These are phyloP conservation scores for Paracyclopina nana DNA, from an alignment of 1,140 invertebrate genomes.

Conservation along the genomic window DNA sequence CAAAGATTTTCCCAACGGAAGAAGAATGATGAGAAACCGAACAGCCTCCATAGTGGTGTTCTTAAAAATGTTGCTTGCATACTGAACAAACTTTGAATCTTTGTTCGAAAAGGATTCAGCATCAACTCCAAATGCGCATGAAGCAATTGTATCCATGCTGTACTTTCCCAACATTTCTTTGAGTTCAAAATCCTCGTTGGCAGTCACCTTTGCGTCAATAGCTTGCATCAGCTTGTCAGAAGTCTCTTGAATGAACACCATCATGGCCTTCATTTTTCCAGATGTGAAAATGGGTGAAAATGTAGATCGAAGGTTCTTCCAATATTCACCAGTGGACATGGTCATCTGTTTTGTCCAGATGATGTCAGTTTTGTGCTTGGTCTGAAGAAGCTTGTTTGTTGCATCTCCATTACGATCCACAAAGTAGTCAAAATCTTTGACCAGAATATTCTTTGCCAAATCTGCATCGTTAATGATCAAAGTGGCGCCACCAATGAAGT, in stretches of 20 bases:
- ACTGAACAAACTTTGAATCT: neutral
- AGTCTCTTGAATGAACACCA: neutral
- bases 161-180: conserved; percentile 23
- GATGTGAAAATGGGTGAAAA: conserved; percentile 13
- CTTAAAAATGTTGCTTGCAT: neutral
- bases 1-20: neutral
- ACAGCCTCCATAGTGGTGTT: neutral
- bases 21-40: neutral
- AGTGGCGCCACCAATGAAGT: neutral
- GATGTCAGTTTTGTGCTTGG: neutral
- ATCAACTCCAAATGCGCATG: conserved; percentile 30
- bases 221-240: neutral
- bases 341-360: conserved; percentile 4
- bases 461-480: conserved; percentile 1
- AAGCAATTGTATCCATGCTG: conserved; percentile 32
- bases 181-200: too few relatives aligned
- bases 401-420: conserved; percentile 1
- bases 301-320: conserved; percentile 8
- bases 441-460: neutral
- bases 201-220: neutral
- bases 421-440: conserved; percentile 12
- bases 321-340: neutral
- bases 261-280: conserved; percentile 3
- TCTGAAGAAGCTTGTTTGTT: neutral
- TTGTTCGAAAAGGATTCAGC: conserved; percentile 7